These are phyloP conservation scores for Aplidium turbinatum DNA, from an alignment of 23 tunicate genomes.

Conservation along the genomic window DNA sequence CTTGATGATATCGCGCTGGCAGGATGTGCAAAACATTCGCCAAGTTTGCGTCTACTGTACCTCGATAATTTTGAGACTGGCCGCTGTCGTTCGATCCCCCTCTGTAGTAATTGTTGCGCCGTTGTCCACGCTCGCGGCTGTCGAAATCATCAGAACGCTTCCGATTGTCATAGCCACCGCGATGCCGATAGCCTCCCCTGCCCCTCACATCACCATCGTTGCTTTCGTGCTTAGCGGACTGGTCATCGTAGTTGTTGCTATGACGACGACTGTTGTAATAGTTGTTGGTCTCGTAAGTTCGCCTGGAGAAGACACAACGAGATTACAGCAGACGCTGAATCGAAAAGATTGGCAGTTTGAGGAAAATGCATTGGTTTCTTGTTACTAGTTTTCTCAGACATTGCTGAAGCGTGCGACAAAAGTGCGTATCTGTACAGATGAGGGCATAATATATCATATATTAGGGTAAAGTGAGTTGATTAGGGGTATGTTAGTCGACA, in stretches of 20 bases:
- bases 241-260: slow-evolving; percentile 16
- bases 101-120: slow-evolving; percentile 43
- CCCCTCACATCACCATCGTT: slow-evolving; percentile 22
- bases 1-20: neutral
- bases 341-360: too few species aligned
- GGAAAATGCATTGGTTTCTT: too few species aligned
- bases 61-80: slow-evolving; percentile 39
- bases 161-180: slow-evolving; percentile 39
- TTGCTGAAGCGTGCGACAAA: too few species aligned
- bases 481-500: too few species aligned
- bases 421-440: too few species aligned
- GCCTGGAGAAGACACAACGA: too few species aligned
- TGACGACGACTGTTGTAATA: slow-evolving; percentile 43
- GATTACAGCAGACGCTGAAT: too few species aligned
- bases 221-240: neutral
- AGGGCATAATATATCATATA: too few species aligned
- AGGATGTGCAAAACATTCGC: neutral
- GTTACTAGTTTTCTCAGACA: too few species aligned
- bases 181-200: slow-evolving; percentile 42
- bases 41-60: neutral
- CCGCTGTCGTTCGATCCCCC: slow-evolving; percentile 41
- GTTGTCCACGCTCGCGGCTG: slow-evolving; percentile 45
- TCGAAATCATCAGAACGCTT: slow-evolving; percentile 27
- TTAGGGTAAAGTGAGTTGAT: too few species aligned
- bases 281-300: slow-evolving; percentile 54